Percentiles rank a stretch among this genome's conserved stretches.
phyloP scores from a whole-genome alignment of 2,113 vertebrate species.

The Oreotrochilus melanogaster region DNA sequence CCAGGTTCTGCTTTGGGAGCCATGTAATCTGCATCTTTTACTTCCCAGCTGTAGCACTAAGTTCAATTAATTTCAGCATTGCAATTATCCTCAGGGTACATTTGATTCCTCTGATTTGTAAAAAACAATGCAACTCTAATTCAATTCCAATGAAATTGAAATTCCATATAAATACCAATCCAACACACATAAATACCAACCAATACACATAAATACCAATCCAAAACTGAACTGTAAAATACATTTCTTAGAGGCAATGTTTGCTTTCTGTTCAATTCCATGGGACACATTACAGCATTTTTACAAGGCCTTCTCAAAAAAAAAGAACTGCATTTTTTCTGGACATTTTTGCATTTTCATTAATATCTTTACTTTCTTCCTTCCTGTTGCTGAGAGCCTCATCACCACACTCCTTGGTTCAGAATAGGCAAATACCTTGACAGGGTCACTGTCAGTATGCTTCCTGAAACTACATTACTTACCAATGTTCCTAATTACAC shows the following conservation, averaged over 20 bases:
- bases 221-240: background rate
- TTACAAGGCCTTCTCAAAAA: background rate
- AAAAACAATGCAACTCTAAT: background rate
- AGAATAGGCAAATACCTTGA: background rate
- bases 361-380: background rate
- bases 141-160: background rate
- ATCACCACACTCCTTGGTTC: background rate
- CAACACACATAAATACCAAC: background rate
- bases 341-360: background rate
- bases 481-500: background rate
- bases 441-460: background rate
- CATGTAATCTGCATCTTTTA: constrained; percentile 2
- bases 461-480: background rate
- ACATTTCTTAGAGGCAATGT: background rate
- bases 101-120: background rate
- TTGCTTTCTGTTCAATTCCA: background rate
- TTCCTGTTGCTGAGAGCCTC: background rate
- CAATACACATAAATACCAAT: background rate
- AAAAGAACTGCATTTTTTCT: background rate
- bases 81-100: background rate
- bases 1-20: background rate
- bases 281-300: background rate
- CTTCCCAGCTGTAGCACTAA: background rate
- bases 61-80: background rate
- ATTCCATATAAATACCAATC: no score